phyloP scores from a whole-genome alignment of 2,113 vertebrate species.

The Spea bombifrons region DNA sequence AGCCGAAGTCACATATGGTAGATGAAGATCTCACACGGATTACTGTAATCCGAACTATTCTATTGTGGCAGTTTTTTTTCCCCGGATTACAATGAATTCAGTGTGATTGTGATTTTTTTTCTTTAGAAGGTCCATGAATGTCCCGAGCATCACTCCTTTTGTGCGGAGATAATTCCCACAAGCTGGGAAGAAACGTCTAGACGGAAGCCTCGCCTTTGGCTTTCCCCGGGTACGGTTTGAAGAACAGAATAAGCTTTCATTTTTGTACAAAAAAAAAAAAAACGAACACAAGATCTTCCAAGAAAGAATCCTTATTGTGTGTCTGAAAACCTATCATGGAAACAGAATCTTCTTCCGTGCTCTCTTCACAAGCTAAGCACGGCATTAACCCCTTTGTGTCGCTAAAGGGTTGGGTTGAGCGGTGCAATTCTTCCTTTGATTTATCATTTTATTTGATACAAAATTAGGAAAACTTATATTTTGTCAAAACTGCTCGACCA shows the following conservation, averaged over 20 bases:
- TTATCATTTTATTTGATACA: no score
- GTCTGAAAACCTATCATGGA: constrained; percentile 1
- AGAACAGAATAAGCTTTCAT: constrained; percentile 1
- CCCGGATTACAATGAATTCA: no score
- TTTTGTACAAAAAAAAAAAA: background rate
- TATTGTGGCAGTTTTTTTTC: no score
- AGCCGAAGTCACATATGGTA: no score
- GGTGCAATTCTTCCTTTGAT: no score
- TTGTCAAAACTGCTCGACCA: no score
- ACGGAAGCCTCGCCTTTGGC: background rate
- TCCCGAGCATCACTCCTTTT: background rate
- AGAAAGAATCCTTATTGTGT: background rate
- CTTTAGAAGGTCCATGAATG: constrained; percentile 8
- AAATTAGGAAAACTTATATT: no score
- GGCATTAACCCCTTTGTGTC: no score
- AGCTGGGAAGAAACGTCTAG: background rate
- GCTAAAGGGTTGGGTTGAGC: no score
- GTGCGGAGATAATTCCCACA: constrained; percentile 32
- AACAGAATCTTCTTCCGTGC: background rate
- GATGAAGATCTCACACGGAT: no score
- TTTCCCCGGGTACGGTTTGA: background rate
- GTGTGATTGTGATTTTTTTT: no score
- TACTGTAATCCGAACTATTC: no score
- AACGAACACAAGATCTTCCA: background rate
- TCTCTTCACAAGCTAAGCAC: background rate